A percentile compares a stretch with the other conserved stretches of the same genome.
Conservation (phyloP, 2,113 vertebrate genomes). For the Vanacampus margaritifer region DNA sequence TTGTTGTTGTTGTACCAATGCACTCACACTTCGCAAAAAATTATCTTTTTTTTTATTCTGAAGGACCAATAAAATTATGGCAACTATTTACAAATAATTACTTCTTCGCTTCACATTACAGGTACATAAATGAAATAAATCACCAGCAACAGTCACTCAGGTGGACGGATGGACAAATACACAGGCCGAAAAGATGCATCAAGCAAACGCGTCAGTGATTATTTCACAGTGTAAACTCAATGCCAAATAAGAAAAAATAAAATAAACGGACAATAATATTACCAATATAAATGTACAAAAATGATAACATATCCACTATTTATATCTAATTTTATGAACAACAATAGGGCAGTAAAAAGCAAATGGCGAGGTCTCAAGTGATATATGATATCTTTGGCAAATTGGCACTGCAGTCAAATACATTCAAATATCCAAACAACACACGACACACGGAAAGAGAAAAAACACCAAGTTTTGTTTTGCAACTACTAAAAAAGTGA, state of each 20-base stretch:
- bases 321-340: slow-evolving; percentile 64
- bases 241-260: slow-evolving; percentile 59
- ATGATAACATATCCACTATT: slow-evolving; percentile 70
- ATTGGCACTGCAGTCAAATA: slow-evolving; percentile 98
- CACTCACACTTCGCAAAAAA: slow-evolving; percentile 80
- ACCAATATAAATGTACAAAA: slow-evolving; percentile 67
- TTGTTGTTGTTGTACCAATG: slow-evolving; percentile 12
- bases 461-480: slow-evolving; percentile 91
- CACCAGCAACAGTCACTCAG: slow-evolving; percentile 98
- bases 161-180: slow-evolving; percentile 84
- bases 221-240: slow-evolving; percentile 84
- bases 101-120: slow-evolving; percentile 93
- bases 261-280: slow-evolving; percentile 63
- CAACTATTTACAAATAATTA: slow-evolving; percentile 99
- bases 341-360: slow-evolving; percentile 65
- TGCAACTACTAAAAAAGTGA: slow-evolving; percentile 96
- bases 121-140: slow-evolving; percentile 93
- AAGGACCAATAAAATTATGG: slow-evolving; percentile 99
- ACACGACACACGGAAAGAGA: slow-evolving; percentile 89
- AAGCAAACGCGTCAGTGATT: slow-evolving; percentile 86
- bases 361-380: slow-evolving; percentile 76
- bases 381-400: slow-evolving; percentile 98
- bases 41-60: slow-evolving; percentile 93
- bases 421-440: slow-evolving; percentile 99
- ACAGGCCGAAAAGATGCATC: slow-evolving; percentile 90